Conservation (phyloP, 2,888 invertebrate genomes). For the Dasypogon diadema region DNA sequence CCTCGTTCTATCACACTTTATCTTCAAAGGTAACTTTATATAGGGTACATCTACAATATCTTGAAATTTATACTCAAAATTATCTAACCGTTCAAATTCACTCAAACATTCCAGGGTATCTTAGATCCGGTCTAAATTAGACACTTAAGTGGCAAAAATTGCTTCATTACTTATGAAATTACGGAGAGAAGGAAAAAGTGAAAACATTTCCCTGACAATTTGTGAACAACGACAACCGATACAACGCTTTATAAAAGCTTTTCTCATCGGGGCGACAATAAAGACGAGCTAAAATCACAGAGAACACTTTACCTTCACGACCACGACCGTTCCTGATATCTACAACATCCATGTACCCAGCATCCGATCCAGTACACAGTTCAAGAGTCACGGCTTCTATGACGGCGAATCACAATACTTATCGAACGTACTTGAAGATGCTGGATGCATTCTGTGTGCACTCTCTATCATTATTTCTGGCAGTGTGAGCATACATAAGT, state of each 20-base stretch:
- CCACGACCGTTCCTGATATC: background rate
- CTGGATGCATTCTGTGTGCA: background rate
- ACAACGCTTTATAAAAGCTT: background rate
- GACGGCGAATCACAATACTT: background rate
- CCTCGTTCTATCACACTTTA: no score
- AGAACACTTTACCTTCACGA: constrained; percentile 5
- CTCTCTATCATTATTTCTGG: constrained; percentile 14
- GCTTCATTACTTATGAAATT: constrained; percentile 27
- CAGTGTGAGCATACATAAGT: background rate
- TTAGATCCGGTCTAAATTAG: background rate
- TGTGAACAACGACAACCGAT: constrained; percentile 14
- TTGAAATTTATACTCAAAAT: no score
- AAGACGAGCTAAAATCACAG: constrained; percentile 27
- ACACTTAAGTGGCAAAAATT: constrained; percentile 18
- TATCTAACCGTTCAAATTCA: no score
- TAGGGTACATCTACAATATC: no score
- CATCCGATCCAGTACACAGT: background rate
- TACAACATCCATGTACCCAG: background rate
- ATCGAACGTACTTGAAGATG: constrained; percentile 22
- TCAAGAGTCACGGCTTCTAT: constrained; percentile 6
- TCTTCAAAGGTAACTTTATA: no score
- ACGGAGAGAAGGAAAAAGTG: constrained; percentile 2
- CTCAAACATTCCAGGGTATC: no score
- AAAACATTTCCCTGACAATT: constrained; percentile 37
- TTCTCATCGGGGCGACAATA: background rate